These are phyloP conservation scores for Lepidocolaptes lacrymiger DNA, from an alignment of 2,797 vertebrate genomes.

Conservation along the genomic window DNA sequence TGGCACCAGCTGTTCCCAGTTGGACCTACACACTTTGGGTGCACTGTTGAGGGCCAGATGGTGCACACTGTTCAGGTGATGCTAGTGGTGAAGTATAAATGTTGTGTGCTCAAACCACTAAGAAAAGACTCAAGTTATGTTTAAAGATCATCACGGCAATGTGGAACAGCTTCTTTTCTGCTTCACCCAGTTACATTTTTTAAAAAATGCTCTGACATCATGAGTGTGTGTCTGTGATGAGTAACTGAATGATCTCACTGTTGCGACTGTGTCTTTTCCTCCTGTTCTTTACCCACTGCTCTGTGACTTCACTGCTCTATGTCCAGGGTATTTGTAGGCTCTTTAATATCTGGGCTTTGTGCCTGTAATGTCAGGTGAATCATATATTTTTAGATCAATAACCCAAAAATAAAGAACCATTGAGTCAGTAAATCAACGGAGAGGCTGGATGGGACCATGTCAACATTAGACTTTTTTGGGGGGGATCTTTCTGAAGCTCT, in stretches of 20 bases:
- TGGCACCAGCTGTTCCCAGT: conserved; percentile 34
- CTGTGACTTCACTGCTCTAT: background rate
- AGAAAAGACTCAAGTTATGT: background rate
- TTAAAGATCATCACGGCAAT: background rate
- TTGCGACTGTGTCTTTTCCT: background rate
- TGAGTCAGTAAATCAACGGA: background rate
- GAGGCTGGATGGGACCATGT: background rate
- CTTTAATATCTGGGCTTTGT: background rate
- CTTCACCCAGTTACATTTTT: background rate
- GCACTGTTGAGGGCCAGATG: background rate
- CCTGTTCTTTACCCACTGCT: background rate
- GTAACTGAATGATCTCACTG: conserved; percentile 2
- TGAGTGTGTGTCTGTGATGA: background rate
- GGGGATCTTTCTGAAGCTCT: background rate
- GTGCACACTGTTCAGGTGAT: conserved; percentile 30
- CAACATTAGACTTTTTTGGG: background rate
- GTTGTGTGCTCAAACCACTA: background rate
- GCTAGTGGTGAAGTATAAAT: background rate
- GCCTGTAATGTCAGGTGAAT: background rate
- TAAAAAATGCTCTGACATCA: background rate
- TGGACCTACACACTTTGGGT: background rate
- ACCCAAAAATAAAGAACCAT: background rate
- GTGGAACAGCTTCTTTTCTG: background rate
- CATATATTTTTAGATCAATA: background rate
- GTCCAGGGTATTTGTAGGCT: background rate